Base-by-base conservation (phyloP, 2,797 vertebrate genomes). In the Triplophysa bombifrons region DNA sequence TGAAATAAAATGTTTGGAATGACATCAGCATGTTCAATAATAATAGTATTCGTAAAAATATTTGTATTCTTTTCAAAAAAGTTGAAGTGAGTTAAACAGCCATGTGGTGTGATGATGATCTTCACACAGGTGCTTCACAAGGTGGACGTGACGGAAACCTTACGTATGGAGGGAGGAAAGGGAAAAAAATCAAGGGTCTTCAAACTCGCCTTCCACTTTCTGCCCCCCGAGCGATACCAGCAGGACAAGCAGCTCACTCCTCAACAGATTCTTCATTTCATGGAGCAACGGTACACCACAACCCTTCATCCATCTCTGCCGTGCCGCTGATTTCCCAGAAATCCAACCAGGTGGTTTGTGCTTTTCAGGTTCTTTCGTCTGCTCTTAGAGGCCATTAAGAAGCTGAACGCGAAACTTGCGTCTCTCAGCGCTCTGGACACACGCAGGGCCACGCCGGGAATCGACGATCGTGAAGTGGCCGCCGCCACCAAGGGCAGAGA, bases 161-260 rank as follows among this genome's bases (percentile, higher is more conserved):
- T 99, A 58, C 87, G 27, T 4, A 83, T 96, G 17, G 89, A 90
- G 50, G 80, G 83, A 1, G 88, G 77, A 14, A 78, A 65, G 69
- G 48, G 74, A 22, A 85, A 88, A 71, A 96, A 94, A 68, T 87
- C 89, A 73, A 92, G 88, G 1, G 80, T 92, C 0, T 98, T 96
- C 86, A 94, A 90, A 68, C 78, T 99, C 76, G 91, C 82, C 14
- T 98, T 99, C 85, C 79, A 92, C 73, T 97, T 99, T 88, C 89
- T 98, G 81, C 94, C 94, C 3, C 85, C 88, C 0, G 90, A 94
- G 0, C 93, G 88, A 27, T 99, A 99, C 86, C 82, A 82, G 63
- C 93, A 96, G 0, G 96, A 99, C 69, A 98, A 96, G 73, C 92
- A 93, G 72, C 83, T 98, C 30, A 90, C 88, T 1, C 95, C 98